These are phyloP conservation scores for Silvanus unidentatus DNA, from an alignment of 2,888 invertebrate species.

Conservation along the genomic window DNA sequence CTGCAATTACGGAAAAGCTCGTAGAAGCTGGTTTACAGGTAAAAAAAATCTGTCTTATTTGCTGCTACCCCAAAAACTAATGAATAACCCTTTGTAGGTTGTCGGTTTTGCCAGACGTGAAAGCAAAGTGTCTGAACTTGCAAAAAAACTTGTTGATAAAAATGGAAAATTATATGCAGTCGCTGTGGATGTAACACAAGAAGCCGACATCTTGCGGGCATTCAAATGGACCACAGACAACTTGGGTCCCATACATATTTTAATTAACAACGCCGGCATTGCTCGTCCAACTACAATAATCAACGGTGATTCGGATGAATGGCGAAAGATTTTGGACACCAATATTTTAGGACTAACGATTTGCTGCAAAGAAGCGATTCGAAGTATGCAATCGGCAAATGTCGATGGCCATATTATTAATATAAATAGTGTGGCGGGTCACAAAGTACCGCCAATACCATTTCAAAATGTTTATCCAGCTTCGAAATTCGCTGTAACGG, in stretches of 20 bases:
- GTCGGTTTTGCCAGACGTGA: conserved; percentile 5
- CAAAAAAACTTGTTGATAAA: conserved; percentile 1
- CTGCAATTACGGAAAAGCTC: background rate
- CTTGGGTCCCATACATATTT: conserved; percentile 18
- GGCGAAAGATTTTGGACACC: conserved; percentile 28
- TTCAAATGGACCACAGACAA: conserved; percentile 18
- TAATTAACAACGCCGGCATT: conserved; percentile 22
- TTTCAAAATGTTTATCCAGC: conserved; percentile 18
- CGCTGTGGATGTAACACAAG: conserved; percentile 14
- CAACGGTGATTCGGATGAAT: conserved; percentile 24
- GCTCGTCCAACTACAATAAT: conserved; percentile 10
- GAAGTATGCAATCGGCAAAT: conserved; percentile 23
- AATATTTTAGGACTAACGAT: conserved; percentile 26
- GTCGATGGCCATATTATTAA: conserved; percentile 27
- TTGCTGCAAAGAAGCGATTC: conserved; percentile 24
- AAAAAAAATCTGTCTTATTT: background rate
- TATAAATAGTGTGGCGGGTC: conserved; percentile 23
- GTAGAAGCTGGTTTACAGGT: conserved; percentile 5
- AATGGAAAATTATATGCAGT: conserved; percentile 12
- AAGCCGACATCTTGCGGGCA: conserved; percentile 14
- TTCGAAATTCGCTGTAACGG: conserved; percentile 17
- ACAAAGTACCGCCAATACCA: conserved; percentile 14
- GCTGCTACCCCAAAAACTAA: background rate
- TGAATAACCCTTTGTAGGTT: no score
- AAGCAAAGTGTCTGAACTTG: background rate